phyloP scores from a whole-genome alignment of 1,140 invertebrate species.

The Cyclina sinensis region DNA sequence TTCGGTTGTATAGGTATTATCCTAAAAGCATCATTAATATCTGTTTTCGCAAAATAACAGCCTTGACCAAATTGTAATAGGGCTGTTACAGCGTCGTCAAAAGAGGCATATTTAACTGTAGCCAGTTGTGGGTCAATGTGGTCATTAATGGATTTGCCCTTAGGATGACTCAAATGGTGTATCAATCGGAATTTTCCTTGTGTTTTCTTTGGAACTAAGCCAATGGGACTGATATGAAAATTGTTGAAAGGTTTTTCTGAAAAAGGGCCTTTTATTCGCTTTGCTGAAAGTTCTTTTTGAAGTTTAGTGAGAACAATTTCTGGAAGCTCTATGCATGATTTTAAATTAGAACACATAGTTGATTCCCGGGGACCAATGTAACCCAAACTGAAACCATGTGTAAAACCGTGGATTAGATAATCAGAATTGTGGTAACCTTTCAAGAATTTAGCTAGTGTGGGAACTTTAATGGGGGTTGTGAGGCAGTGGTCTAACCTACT shows the following conservation, averaged over 20 bases:
- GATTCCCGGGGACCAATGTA: not conserved
- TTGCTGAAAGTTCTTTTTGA: not conserved
- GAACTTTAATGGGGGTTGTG: not conserved
- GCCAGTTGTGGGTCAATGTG: not conserved
- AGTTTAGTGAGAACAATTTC: not conserved
- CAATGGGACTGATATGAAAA: constrained; percentile 18
- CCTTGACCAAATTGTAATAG: not conserved
- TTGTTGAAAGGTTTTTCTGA: not conserved
- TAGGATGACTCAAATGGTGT: constrained; percentile 21
- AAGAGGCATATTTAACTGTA: not conserved
- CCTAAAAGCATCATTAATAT: constrained; percentile 47
- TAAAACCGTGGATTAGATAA: constrained; percentile 57
- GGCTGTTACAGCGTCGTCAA: not conserved
- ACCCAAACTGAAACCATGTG: constrained; percentile 42
- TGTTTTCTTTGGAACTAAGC: constrained; percentile 28
- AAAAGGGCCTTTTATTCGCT: constrained; percentile 9
- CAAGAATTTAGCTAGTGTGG: not conserved
- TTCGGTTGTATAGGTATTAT: constrained; percentile 42
- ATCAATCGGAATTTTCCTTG: not conserved
- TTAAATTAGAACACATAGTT: not conserved
- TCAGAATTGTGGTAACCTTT: not conserved
- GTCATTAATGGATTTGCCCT: constrained; percentile 23
- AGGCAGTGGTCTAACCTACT: not conserved
- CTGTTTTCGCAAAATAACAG: constrained; percentile 39
- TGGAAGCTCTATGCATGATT: not conserved